A percentile compares a stretch with the other conserved stretches of the same genome.
These are phyloP conservation scores for Thymelicus lineola DNA, from an alignment of 2,888 invertebrate genomes.

Conservation along the genomic window DNA sequence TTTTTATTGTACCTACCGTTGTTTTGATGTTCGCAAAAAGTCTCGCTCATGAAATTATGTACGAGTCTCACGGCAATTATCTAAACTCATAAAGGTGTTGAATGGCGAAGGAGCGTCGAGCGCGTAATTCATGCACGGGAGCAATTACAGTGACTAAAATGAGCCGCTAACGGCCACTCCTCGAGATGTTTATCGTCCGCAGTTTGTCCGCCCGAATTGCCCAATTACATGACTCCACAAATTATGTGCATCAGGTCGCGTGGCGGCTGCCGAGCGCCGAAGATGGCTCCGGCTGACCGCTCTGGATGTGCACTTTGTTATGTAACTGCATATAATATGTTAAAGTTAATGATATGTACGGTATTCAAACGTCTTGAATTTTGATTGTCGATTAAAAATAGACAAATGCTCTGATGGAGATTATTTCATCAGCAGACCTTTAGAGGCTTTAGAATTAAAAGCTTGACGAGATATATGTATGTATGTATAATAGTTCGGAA, in stretches of 20 bases:
- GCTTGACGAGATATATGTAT: too few species aligned
- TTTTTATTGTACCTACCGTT: neutral
- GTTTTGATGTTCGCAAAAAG: neutral
- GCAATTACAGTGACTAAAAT: slow-evolving; percentile 63
- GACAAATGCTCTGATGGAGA: too few species aligned
- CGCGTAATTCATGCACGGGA: slow-evolving; percentile 45
- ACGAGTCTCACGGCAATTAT: slow-evolving; percentile 12
- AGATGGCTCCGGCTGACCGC: neutral
- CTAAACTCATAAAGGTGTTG: slow-evolving; percentile 16
- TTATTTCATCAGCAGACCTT: too few species aligned
- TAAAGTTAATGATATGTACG: too few species aligned
- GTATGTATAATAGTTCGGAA: too few species aligned
- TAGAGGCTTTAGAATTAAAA: too few species aligned
- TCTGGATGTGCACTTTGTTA: slow-evolving; percentile 29
- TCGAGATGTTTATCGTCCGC: slow-evolving; percentile 61
- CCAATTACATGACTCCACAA: slow-evolving; percentile 53
- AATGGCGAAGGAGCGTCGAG: neutral
- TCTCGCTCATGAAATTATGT: neutral
- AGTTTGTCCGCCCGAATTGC: slow-evolving; percentile 54
- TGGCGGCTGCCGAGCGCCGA: neutral
- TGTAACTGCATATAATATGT: neutral
- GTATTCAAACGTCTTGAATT: too few species aligned
- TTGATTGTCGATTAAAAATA: too few species aligned
- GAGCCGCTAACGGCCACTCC: slow-evolving; percentile 53
- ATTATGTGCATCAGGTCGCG: slow-evolving; percentile 42